phyloP scores from a whole-genome alignment of 2,797 vertebrate species.

The Pangasius larnaudii region DNA sequence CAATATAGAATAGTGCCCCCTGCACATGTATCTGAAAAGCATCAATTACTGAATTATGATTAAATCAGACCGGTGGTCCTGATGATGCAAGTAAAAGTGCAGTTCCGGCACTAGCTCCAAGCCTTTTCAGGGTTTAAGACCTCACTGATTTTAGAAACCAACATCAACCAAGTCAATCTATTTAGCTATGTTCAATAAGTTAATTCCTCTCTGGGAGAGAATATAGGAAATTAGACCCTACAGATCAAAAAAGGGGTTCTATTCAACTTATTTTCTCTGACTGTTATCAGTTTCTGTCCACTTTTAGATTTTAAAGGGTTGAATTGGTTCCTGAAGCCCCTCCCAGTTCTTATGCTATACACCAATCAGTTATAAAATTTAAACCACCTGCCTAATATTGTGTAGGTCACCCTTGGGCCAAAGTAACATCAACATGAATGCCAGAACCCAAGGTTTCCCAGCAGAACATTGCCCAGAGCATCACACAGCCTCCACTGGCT shows the following conservation, averaged over 20 bases:
- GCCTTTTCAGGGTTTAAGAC: neutral
- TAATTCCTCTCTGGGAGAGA: neutral
- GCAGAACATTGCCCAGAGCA: too few species aligned
- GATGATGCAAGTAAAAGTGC: neutral
- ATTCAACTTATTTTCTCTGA: neutral
- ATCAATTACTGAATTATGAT: neutral
- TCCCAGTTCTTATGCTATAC: neutral
- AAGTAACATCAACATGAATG: too few species aligned
- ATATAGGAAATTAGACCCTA: neutral
- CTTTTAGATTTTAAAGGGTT: neutral
- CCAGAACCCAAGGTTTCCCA: too few species aligned
- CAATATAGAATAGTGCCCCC: neutral
- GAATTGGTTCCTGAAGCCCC: neutral
- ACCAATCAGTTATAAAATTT: too few species aligned
- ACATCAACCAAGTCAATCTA: neutral
- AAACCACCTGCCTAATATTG: too few species aligned
- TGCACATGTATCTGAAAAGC: neutral
- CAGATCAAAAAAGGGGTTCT: neutral
- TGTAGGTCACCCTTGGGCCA: too few species aligned
- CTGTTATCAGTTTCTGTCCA: neutral
- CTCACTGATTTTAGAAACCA: neutral
- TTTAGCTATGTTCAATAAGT: neutral
- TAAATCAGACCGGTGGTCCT: neutral
- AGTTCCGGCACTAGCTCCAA: neutral
- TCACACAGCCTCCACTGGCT: too few species aligned